Conservation (phyloP, 2,888 invertebrate species). For the Andrena trimmerana region DNA sequence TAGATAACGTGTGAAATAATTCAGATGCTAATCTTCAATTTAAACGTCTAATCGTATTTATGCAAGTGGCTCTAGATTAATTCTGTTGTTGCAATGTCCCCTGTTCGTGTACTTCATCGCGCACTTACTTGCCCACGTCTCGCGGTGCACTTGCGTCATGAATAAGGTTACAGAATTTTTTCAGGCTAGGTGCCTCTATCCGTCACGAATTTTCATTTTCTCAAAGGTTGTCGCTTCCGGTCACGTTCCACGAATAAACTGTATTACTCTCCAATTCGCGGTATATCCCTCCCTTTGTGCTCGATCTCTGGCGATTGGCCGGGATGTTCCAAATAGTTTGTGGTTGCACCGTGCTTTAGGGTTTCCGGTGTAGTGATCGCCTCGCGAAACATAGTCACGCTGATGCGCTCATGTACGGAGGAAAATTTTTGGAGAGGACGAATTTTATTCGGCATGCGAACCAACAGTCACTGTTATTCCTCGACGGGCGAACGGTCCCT, state of each 20-base stretch:
- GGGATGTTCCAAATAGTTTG: slow-evolving; percentile 51
- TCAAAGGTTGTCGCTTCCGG: slow-evolving; percentile 37
- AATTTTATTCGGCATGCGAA: slow-evolving; percentile 3
- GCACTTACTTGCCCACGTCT: neutral
- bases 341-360: slow-evolving; percentile 16
- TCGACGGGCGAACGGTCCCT: neutral
- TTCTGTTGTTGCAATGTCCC: neutral
- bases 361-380: slow-evolving; percentile 27
- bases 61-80: neutral
- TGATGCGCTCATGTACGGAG: slow-evolving; percentile 5
- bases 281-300: slow-evolving; percentile 27
- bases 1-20: neutral
- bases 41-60: no score
- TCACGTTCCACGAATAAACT: slow-evolving; percentile 56
- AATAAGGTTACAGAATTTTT: slow-evolving; percentile 8
- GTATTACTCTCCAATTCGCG: slow-evolving; percentile 41
- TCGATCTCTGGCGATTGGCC: slow-evolving; percentile 38
- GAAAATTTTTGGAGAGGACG: slow-evolving; percentile 8
- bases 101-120: no score
- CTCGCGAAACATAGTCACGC: slow-evolving; percentile 27
- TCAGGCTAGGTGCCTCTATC: neutral
- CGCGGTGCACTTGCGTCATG: neutral
- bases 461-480: neutral
- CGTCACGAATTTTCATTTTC: slow-evolving; percentile 16
- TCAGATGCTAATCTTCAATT: neutral